phyloP scores from a whole-genome alignment of 2,888 invertebrate genomes.

The Eumerus sabulonum region DNA sequence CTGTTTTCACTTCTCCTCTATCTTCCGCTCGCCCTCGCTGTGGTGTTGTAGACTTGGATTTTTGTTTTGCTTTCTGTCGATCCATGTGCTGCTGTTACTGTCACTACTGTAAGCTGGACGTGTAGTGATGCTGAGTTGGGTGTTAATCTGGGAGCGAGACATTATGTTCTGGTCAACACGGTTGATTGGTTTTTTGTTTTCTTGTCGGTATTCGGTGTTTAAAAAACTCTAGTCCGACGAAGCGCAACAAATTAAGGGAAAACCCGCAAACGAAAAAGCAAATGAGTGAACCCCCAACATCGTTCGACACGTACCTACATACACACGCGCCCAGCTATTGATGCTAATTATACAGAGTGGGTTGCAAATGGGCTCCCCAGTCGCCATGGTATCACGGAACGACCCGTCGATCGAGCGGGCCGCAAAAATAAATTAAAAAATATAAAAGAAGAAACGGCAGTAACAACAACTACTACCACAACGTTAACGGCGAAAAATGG shows the following conservation, averaged over 20 bases:
- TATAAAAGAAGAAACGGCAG: conserved; percentile 13
- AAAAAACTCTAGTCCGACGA: conserved; percentile 20
- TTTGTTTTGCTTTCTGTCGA: background rate
- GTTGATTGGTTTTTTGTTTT: too few species aligned
- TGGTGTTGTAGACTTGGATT: too few species aligned
- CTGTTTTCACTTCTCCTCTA: conserved; percentile 3
- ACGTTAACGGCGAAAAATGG: too few species aligned
- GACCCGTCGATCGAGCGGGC: conserved; percentile 31
- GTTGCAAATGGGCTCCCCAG: conserved; percentile 62
- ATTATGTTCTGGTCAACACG: conserved; percentile 26
- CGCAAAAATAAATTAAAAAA: conserved; percentile 60
- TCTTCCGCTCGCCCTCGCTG: too few species aligned
- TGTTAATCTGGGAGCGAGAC: conserved; percentile 13
- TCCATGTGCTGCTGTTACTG: conserved; percentile 21
- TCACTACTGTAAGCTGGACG: too few species aligned
- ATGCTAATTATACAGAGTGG: conserved; percentile 64
- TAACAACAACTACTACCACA: too few species aligned
- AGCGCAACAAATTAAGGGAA: conserved; percentile 24
- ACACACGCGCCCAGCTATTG: conserved; percentile 52
- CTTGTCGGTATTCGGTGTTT: background rate
- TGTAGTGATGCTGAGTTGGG: conserved; percentile 8
- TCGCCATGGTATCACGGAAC: conserved; percentile 49
- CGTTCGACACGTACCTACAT: background rate
- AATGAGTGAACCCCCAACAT: conserved; percentile 25
- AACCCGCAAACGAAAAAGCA: conserved; percentile 21